Conservation (phyloP, 2,888 invertebrate species). For the Arrhopalites spinosus region DNA sequence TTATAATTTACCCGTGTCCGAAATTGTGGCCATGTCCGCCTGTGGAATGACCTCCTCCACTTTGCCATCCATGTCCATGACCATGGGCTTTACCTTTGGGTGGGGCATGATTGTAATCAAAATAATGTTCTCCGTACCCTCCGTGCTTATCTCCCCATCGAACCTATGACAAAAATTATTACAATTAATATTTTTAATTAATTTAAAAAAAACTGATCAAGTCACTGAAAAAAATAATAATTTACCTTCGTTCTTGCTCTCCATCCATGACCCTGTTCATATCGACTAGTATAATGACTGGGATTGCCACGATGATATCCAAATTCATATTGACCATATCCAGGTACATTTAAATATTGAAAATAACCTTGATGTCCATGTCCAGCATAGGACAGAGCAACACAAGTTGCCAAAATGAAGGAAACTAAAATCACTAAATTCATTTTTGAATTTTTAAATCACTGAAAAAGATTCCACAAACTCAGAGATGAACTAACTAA, state of each 20-base stretch:
- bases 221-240: constrained; percentile 21
- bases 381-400: constrained; percentile 12
- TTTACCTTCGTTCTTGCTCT: constrained; percentile 59
- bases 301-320: constrained; percentile 57
- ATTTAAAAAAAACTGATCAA: neutral
- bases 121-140: constrained; percentile 57
- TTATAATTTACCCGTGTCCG: constrained; percentile 13
- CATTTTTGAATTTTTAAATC: constrained; percentile 20
- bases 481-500: constrained; percentile 12
- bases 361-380: constrained; percentile 56
- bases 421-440: constrained; percentile 19
- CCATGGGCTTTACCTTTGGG: too few species aligned
- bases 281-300: constrained; percentile 58
- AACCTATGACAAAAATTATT: too few species aligned
- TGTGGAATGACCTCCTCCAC: constrained; percentile 26
- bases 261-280: constrained; percentile 58
- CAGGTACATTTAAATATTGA: constrained; percentile 59
- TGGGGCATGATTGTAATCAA: constrained; percentile 57
- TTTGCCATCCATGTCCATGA: constrained; percentile 30
- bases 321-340: constrained; percentile 53
- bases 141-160: constrained; percentile 59
- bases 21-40: constrained; percentile 36
- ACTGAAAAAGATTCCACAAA: neutral
- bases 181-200: neutral
- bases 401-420: constrained; percentile 12